Evolutionary conservation across 2,888 invertebrate species (phyloP).

Genomic region (Leptothorax acervorum): DNA sequence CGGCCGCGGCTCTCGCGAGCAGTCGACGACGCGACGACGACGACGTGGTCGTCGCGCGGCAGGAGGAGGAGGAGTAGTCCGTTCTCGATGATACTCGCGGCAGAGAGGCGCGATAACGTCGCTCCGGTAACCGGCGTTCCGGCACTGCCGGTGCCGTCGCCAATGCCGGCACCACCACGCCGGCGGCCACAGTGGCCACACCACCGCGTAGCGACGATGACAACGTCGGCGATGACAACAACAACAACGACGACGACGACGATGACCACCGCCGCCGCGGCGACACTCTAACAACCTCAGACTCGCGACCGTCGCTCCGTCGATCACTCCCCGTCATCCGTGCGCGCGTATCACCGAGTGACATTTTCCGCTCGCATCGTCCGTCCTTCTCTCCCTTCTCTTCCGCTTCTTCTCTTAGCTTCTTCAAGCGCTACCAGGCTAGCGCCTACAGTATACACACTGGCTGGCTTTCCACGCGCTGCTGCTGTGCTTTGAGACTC

Average conservation of each 20-base stretch:
- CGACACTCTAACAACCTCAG: conserved; percentile 70
- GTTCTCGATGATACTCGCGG: conserved; percentile 32
- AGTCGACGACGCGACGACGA: background rate
- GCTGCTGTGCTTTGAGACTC: no score
- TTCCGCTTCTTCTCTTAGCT: conserved; percentile 20
- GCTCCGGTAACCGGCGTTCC: conserved; percentile 58
- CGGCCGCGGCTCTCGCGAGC: conserved; percentile 33
- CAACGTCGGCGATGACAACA: conserved; percentile 24
- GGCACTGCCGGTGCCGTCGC: conserved; percentile 74
- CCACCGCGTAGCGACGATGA: conserved; percentile 68
- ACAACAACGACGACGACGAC: conserved; percentile 40
- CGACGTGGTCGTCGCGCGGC: background rate
- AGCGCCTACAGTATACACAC: no score
- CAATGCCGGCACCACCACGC: conserved; percentile 76
- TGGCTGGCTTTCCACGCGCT: no score
- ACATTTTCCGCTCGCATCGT: conserved; percentile 76
- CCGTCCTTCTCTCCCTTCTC: conserved; percentile 58
- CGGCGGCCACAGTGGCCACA: conserved; percentile 65
- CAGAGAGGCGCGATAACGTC: conserved; percentile 61
- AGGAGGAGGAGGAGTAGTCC: conserved; percentile 33
- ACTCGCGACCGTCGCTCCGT: conserved; percentile 71
- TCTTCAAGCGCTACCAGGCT: no score
- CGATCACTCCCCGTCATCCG: conserved; percentile 75
- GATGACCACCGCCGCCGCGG: conserved; percentile 61
- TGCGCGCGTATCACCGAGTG: conserved; percentile 74